Conservation (phyloP, 2,888 invertebrate genomes). For the Clanis bilineata region DNA sequence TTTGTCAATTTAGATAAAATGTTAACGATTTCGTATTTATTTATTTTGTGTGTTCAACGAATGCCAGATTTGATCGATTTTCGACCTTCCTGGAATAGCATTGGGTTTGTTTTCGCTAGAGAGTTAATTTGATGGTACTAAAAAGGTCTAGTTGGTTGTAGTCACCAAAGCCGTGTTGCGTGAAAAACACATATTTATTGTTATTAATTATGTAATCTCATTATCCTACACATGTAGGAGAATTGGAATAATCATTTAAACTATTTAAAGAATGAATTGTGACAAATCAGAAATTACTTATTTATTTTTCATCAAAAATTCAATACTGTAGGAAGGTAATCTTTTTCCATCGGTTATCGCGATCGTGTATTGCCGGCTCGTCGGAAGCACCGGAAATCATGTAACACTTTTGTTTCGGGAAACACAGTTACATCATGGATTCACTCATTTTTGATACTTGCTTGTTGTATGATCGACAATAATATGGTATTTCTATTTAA, state of each 20-base stretch:
- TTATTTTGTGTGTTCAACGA: slow-evolving; percentile 1
- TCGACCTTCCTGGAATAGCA: neutral
- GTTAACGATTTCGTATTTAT: slow-evolving; percentile 11
- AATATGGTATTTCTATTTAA: too few species aligned
- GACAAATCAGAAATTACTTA: neutral
- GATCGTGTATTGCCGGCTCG: neutral
- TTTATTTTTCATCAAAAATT: neutral
- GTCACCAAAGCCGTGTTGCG: neutral
- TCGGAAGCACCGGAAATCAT: neutral
- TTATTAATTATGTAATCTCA: neutral
- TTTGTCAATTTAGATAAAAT: slow-evolving; percentile 13
- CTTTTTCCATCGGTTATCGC: neutral
- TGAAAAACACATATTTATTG: neutral
- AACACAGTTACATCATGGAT: too few species aligned
- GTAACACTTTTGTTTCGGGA: too few species aligned
- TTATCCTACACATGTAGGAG: neutral
- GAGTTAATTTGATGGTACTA: neutral
- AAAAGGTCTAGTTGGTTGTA: neutral
- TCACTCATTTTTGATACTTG: neutral
- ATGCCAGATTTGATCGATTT: neutral
- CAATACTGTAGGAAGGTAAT: neutral
- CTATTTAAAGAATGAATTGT: neutral
- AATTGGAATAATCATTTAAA: neutral
- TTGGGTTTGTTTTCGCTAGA: neutral
- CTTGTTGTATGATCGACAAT: neutral